Percentiles rank a stretch among this genome's conserved stretches.
Evolutionary conservation across 2,797 vertebrate species (phyloP).

Genomic region (Acipenser ruthenus): DNA sequence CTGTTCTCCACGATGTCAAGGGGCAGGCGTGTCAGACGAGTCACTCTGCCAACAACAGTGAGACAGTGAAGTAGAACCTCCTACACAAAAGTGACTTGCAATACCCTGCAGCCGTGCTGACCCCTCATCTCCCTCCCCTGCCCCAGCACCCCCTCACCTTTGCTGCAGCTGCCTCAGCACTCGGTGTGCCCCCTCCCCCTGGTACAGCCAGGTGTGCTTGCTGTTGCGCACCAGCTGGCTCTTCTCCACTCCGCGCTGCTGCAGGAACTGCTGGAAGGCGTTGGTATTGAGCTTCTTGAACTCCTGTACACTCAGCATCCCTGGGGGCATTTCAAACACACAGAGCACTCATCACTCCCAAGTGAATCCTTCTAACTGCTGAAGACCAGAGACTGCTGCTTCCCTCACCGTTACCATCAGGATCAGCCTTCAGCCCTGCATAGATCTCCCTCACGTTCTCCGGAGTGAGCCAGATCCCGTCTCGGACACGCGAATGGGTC

Average conservation of each 20-base stretch:
- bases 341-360: no score
- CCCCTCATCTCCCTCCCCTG: constrained; percentile 18
- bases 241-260: constrained; percentile 76
- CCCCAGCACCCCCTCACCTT: constrained; percentile 53
- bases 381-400: no score
- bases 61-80: no score
- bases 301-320: constrained; percentile 85
- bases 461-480: constrained; percentile 92
- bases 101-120: neutral
- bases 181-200: constrained; percentile 86
- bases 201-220: constrained; percentile 95
- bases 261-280: constrained; percentile 87
- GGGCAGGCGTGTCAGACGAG: constrained; percentile 80
- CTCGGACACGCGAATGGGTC: constrained; percentile 89
- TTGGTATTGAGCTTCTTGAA: constrained; percentile 82
- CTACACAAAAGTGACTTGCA: neutral
- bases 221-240: constrained; percentile 93
- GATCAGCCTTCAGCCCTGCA: constrained; percentile 82
- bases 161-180: constrained; percentile 81
- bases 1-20: constrained; percentile 84
- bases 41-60: constrained; percentile 58
- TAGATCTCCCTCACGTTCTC: constrained; percentile 92
- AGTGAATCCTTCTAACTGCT: no score
- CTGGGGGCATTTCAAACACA: constrained; percentile 38
- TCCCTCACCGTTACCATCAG: constrained; percentile 81